Evolutionary conservation across 2,888 invertebrate genomes (phyloP), one percentile per base, ranked within the genome.

Genomic region (Papilio protenor): DNA sequence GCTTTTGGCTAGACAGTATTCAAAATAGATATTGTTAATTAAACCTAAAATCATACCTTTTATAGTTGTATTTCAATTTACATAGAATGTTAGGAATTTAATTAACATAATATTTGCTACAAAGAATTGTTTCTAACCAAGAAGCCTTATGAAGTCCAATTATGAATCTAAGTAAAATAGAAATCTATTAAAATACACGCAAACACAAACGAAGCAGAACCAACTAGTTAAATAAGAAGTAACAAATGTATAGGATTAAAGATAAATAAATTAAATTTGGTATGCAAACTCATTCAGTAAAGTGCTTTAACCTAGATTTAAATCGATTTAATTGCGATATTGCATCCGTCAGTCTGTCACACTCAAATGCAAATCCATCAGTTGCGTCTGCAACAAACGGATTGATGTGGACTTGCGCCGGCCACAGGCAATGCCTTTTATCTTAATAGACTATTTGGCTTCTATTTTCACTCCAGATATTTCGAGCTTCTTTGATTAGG

Each of bases 371-470:
- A 72, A 71, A 71, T 49, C 71, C 27, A 71, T 71, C 71, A 71
- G 71, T 45, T 18, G 21, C 66, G 45, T 69, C 66, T 49, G 49
- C 47, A 71, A 33, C 72, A 72, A 55, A n/a, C 72, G 55, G 72
- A 72, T 72, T 72, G 55, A 72, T 72, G 33, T n/a, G 52, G 71
- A 71, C 47, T 18, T 23, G 23, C 47, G 21, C 69, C 49, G 49
- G 71, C 71, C 71, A 55, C 72, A 55, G 72, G 55, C 55, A 33
- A 52, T 72, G 33, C 72, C 55, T 72, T 69, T 69, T 72, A 72
- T 72, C 72, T 72, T 55, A 72, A 72, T 72, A 72, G 55, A 72
- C 72, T 55, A 72, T 72, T 52, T 72, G 55, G 55, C 16, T 72
- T 72, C 72, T 55, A 72, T 72, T 72, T 16, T 55, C 52, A 52